These are phyloP conservation scores for Drosophila virilis DNA, from an alignment of 1,140 invertebrate species.

Conservation along the genomic window DNA sequence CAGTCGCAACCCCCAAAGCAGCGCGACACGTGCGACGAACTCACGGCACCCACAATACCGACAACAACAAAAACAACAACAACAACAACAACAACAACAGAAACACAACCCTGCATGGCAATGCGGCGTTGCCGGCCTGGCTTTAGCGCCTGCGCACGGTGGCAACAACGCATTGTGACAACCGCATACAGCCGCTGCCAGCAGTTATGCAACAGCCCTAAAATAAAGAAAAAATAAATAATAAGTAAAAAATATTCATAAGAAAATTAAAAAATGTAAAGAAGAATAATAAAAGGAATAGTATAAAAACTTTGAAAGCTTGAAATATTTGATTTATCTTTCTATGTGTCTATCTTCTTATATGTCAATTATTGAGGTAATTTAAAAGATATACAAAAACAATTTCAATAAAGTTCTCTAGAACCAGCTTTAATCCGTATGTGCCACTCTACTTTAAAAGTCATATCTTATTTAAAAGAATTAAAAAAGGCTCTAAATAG, in stretches of 20 bases:
- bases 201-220: conserved; percentile 23
- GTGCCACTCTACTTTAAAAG: too few species aligned
- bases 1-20: conserved; percentile 30
- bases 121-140: conserved; percentile 60
- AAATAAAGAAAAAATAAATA: not conserved
- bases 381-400: too few species aligned
- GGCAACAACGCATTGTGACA: conserved; percentile 18
- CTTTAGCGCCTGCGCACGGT: conserved; percentile 58
- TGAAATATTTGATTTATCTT: too few species aligned
- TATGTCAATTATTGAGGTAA: too few species aligned
- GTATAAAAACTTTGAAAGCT: too few species aligned
- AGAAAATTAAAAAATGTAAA: not conserved
- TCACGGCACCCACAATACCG: conserved; percentile 47
- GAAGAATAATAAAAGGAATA: not conserved
- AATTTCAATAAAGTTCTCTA: too few species aligned
- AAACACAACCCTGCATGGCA: conserved; percentile 43
- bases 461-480: too few species aligned
- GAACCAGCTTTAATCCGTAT: too few species aligned
- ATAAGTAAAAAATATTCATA: not conserved
- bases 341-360: too few species aligned
- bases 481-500: too few species aligned
- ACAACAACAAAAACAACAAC: conserved; percentile 9
- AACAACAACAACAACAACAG: conserved; percentile 2
- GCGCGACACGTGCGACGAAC: conserved; percentile 45
- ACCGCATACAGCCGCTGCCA: conserved; percentile 37